Base-by-base conservation (phyloP, 2,888 invertebrate genomes). In the Dolichopus griseipennis region DNA sequence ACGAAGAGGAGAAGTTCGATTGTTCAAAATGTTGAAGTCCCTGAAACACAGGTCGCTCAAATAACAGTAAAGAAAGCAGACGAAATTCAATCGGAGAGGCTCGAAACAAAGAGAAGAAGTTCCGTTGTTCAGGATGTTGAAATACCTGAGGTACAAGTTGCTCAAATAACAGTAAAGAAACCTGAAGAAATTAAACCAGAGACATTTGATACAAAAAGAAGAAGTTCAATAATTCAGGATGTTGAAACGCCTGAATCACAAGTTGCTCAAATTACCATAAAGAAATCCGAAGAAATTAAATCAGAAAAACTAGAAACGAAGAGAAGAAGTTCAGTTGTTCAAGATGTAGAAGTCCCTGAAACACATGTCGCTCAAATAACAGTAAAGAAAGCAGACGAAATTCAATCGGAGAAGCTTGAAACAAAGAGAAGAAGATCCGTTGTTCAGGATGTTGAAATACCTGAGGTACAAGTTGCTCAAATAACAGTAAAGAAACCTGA, bases 251-350 rank as follows among this genome's bases (percentile, higher is more conserved):
- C 62, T 10, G 21, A 22, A 12, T 9, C 6, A 6, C 20, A 66
- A 34, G 69, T 70, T n/a, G 61, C 69, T 1, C 63, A 68, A 9
- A 1, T 68, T 18, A 62, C 70, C n/a, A 68, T 71, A 43, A 65
- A 52, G 10, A 62, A 69, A 65, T 20, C 66, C 4, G 61, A 61
- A 12, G 67, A 61, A 33, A 1, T 69, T 2, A 61, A 65, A 27
- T 12, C 43, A 12, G 69, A 67, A 27, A 66, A 22, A 15, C 1
- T 10, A 62, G 70, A 69, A 68, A 66, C 52, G 66, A 68, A 21
- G 68, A 73, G 18, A 65, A 71, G 34, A 69, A 70, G 75, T 73
- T 62, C 78, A 78, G 74, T 69, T 43, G 63, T n/a, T 21, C 41
- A 65, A 68, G 68, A 68, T 18, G 34, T 52, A 34, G 65, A 27